Evolutionary conservation across 2,797 vertebrate species (phyloP), one percentile per base, ranked within the genome.

Genomic region (Spondyliosoma cantharus): DNA sequence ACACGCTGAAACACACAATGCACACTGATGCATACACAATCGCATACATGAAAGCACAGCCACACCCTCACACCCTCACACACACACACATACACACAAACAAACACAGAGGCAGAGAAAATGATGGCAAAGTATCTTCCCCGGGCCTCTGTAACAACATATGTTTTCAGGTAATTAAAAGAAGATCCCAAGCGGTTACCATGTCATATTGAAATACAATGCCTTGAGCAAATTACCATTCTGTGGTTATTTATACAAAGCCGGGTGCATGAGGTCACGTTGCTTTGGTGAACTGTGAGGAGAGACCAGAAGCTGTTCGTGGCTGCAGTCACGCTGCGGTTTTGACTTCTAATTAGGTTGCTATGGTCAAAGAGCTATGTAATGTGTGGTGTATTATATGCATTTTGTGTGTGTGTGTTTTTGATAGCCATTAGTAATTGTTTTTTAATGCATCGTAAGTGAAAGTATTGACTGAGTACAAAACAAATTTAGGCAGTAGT

Each of bases 81-180:
- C 49, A 69, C 56, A 67, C 67, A 67, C 32, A 66, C 60, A 68
- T 53, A 2, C 32, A 8, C 5, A 32, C 29, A 37, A 8, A 77
- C 61, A 81, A 45, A 76, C 79, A 87, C 57, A 68, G 68, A 59
- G 48, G 78, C 74, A 78, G 80, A 71, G 71, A 76, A 84, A 83
- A 89, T 81, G 66, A 93, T 84, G 74, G 82, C 82, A 91, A 78
- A 88, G 71, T 86, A 82, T 92, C 87, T 90, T 93, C 88, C 89
- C 85, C 65, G 71, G 80, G 87, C 86, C 68, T 89, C 84, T 89
- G 87, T 89, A 93, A 86, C 91, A 93, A 93, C 92, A 95, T 91
- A 93, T 94, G 93, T 94, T 94, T 93, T 88, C 85, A 91, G 91
- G 93, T 95, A 95, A 95, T 95, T 95, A 95, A 93, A 95, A 93